Evolutionary conservation across 1,140 invertebrate species (phyloP), one percentile per base, ranked within the genome.

Genomic region (Platyscapa corneri): DNA sequence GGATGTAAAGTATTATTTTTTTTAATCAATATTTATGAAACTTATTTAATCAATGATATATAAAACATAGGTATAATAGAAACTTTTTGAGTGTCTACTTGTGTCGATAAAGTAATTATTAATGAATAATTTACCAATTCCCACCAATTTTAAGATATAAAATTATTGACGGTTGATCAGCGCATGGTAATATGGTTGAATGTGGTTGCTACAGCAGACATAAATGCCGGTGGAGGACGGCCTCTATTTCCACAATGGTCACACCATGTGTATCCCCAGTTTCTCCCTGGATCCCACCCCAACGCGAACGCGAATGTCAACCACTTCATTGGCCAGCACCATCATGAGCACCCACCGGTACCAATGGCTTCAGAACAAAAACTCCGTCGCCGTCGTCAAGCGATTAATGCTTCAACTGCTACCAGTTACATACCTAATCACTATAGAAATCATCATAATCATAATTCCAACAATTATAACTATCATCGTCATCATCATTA

Each of bases 201-300:
- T 91, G 89, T 93, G 90, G 89, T 93, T 86, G 76, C 90, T 92
- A 90, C 91, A 93, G 93, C 90, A 91, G 93, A 93, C 91, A 92
- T 92, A 84, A 93, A 91, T 91, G 91, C 91, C 91, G 92, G 92
- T 91, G 92, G 92, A 92, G 93, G 93, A 87, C 95, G 97, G 91
- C 97, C 97, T 89, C 94, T 97, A 91, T 98, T 97, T 93, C 97
- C 97, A 89, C 97, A 97, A 94, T 97, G 97, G 97, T 97, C 97
- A 89, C 97, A 97, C 94, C 97, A 97, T 94, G 97, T 97, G 90
- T 97, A 97, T 93, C 97, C 97, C 88, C 97, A 97, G 95, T 97
- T 97, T 94, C 95, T 97, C 93, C 97, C 97, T 88, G 96, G 96
- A 92, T 96, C 96, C 93, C 96, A 97, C 94, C 96, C 96, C 88